These are phyloP conservation scores for Halictus quadricinctus DNA, from an alignment of 2,888 invertebrate genomes.

Conservation along the genomic window DNA sequence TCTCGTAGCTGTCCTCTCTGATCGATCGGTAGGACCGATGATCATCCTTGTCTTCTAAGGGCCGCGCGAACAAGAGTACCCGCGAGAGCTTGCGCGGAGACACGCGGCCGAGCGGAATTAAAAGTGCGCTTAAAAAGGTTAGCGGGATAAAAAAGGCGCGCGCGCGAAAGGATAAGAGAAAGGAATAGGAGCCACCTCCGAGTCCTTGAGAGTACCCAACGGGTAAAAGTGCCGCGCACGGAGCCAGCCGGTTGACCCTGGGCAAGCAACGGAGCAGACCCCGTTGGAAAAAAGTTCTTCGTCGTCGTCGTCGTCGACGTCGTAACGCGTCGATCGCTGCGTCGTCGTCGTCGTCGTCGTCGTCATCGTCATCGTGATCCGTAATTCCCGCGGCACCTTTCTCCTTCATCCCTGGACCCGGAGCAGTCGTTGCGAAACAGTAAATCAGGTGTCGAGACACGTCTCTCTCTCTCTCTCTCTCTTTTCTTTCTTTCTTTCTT, in stretches of 20 bases:
- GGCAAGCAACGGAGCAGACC: constrained; percentile 71
- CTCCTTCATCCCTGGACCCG: constrained; percentile 10
- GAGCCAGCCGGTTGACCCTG: constrained; percentile 82
- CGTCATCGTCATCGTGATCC: constrained; percentile 10
- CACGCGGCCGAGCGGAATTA: constrained; percentile 73
- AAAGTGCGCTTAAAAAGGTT: constrained; percentile 80
- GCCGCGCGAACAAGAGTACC: too few species aligned
- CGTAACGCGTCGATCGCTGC: constrained; percentile 16
- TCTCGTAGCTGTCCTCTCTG: not conserved
- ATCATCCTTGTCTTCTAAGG: too few species aligned
- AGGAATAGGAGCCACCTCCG: constrained; percentile 81
- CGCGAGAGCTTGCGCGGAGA: constrained; percentile 45
- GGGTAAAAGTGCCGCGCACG: constrained; percentile 79
- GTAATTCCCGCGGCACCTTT: constrained; percentile 13
- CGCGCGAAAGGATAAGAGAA: constrained; percentile 82
- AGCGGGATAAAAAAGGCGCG: constrained; percentile 79
- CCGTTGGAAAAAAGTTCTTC: constrained; percentile 68
- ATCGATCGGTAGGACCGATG: not conserved
- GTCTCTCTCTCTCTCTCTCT: not conserved
- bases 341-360: not conserved
- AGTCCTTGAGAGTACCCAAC: constrained; percentile 81
- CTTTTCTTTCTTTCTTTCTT: not conserved
- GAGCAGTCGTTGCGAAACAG: not conserved
- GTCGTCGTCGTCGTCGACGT: constrained; percentile 43
- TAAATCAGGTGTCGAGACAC: constrained; percentile 17